These are phyloP conservation scores for Lasius fuliginosus DNA, from an alignment of 2,888 invertebrate genomes.

Conservation along the genomic window DNA sequence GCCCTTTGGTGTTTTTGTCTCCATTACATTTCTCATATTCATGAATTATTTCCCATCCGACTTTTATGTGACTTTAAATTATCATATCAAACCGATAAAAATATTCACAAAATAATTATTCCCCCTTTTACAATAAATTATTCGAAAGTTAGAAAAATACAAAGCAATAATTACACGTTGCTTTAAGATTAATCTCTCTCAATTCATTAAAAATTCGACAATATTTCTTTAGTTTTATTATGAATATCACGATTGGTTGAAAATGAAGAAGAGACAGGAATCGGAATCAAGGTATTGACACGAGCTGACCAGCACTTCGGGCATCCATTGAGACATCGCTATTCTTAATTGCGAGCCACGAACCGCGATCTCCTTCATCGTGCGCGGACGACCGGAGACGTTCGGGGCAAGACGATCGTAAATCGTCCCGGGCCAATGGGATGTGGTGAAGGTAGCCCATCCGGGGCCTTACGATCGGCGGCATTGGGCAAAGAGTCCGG, in stretches of 20 bases:
- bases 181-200: neutral
- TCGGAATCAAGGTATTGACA: neutral
- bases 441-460: slow-evolving; percentile 72
- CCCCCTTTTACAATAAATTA: neutral
- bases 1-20: neutral
- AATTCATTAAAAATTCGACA: neutral
- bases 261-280: neutral
- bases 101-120: neutral
- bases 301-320: slow-evolving; percentile 5
- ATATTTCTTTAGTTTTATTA: slow-evolving; percentile 7
- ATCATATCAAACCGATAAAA: slow-evolving; percentile 5
- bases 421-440: slow-evolving; percentile 79
- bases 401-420: slow-evolving; percentile 71
- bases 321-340: slow-evolving; percentile 75
- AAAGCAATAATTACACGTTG: neutral
- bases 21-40: neutral
- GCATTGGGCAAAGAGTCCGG: slow-evolving; percentile 75
- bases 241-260: neutral
- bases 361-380: slow-evolving; percentile 68
- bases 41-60: neutral
- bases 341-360: slow-evolving; percentile 72
- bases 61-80: slow-evolving; percentile 2
- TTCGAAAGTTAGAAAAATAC: neutral
- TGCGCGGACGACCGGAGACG: slow-evolving; percentile 64
- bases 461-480: slow-evolving; percentile 78